Base-by-base conservation (phyloP, 1,140 invertebrate genomes). In the Drosophila baimaii region DNA sequence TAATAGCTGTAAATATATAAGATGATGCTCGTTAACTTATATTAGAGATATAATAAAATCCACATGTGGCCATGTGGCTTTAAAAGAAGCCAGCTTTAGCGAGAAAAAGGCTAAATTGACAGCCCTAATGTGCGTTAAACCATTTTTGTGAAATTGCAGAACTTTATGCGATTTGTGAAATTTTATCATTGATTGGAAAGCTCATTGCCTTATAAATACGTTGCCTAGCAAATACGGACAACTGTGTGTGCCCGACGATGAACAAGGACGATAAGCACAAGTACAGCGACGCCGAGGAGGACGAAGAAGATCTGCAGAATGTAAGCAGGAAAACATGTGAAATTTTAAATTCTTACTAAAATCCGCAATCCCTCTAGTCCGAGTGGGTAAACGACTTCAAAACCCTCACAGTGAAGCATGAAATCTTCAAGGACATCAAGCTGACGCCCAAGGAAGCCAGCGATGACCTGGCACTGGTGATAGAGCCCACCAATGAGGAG, bases 201-300 rank as follows among this genome's bases (percentile, higher is more conserved):
- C 35, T 70, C 21, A 2, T 15, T 58, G 2, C 1, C 0, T 1
- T 58, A 71, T 71, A 58, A 58, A 71, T 58, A 57, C 6, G 25
- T 27, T 27, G 7, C 10, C 8, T 17, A 51, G 33, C 29, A 2
- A 10, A 1, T 41, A 9, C 35, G 21, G 8, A 17, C 4, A 13
- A 21, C 35, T 46, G 27, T 5, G 8, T 19, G 33, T n/a, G 29
- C 51, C 3, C 23, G 0, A 76, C 27, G 13, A 90, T 90, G 85
- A 46, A 23, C 47, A 68, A 89, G 21, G 75, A 89, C 35, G 65
- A 71, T 10, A 4, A n/a, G 9, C 90, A 91, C 63, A 90, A 91
- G 52, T 91, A 72, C 33, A 91, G 91, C 59, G 91, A 91, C 49
- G 75, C 91, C 8, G 91, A 91, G 15, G 90, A 91, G 55, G 90